A percentile compares a stretch with the other conserved stretches of the same genome.
phyloP scores from a whole-genome alignment of 2,113 vertebrate genomes.

The Thalassoma bifasciatum region DNA sequence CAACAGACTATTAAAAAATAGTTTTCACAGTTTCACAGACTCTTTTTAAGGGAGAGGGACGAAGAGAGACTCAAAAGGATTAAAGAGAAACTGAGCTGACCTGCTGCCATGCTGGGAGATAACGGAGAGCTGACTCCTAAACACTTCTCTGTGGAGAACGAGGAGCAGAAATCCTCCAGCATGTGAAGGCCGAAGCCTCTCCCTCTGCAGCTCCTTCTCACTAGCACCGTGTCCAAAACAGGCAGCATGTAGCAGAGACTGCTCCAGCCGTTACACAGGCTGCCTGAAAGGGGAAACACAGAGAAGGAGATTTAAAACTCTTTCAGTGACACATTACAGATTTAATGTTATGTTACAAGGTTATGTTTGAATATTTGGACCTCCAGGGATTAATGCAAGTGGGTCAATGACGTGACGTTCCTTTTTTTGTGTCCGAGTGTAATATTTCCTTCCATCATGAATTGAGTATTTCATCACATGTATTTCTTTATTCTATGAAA shows the following conservation, averaged over 20 bases:
- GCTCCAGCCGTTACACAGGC: slow-evolving; percentile 80
- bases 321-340: too few relatives aligned
- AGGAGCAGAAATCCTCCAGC: slow-evolving; percentile 89
- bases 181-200: slow-evolving; percentile 87
- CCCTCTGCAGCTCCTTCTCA: slow-evolving; percentile 82
- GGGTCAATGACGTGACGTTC: too few relatives aligned
- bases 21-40: too few relatives aligned
- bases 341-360: too few relatives aligned
- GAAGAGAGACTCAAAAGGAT: neutral
- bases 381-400: too few relatives aligned
- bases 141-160: slow-evolving; percentile 83
- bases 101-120: slow-evolving; percentile 89
- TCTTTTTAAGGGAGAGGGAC: neutral
- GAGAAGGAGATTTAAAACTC: neutral
- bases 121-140: slow-evolving; percentile 91
- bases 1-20: too few relatives aligned
- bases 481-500: too few relatives aligned
- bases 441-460: too few relatives aligned
- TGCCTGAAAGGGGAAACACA: slow-evolving; percentile 78
- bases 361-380: too few relatives aligned
- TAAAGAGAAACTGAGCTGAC: slow-evolving; percentile 66
- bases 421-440: too few relatives aligned
- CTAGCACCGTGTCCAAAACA: slow-evolving; percentile 90
- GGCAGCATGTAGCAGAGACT: slow-evolving; percentile 87
- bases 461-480: too few relatives aligned